Conservation (phyloP, 2,113 vertebrate species). For the Sorex fumeus region DNA sequence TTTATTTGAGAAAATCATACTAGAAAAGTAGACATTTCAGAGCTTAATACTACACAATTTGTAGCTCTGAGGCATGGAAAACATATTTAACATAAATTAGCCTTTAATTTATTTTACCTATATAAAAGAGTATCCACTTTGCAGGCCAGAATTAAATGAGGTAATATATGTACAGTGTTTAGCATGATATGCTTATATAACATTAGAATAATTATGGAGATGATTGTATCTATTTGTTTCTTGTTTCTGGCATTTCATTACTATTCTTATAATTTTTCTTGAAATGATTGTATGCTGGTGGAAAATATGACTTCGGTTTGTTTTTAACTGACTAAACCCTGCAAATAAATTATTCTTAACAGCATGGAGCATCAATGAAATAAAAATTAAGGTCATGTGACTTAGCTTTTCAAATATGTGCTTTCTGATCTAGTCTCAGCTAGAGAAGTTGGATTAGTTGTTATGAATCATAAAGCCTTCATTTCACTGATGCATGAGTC, state of each 20-base stretch:
- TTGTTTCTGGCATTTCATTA: slow-evolving; percentile 6
- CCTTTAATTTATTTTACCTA: slow-evolving; percentile 23
- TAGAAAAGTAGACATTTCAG: neutral
- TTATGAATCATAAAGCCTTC: slow-evolving; percentile 44
- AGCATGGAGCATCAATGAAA: neutral
- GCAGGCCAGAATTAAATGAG: neutral
- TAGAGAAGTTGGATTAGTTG: neutral
- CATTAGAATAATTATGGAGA: neutral
- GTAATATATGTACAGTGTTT: neutral
- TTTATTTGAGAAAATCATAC: neutral
- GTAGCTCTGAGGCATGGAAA: neutral
- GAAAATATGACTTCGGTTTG: neutral
- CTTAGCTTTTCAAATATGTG: neutral
- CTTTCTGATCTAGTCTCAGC: slow-evolving; percentile 5
- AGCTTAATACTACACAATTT: neutral
- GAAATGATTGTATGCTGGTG: neutral
- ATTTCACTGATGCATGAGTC: slow-evolving; percentile 22
- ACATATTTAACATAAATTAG: neutral
- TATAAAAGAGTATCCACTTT: neutral
- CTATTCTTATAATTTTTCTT: slow-evolving; percentile 9
- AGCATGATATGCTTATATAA: neutral
- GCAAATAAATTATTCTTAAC: neutral
- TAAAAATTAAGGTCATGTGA: slow-evolving; percentile 38
- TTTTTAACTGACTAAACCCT: slow-evolving; percentile 30
- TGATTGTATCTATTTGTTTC: neutral